Evolutionary conservation across 2,797 vertebrate species (phyloP), one percentile per base, ranked within the genome.

Genomic region (Gadopsis marmoratus): DNA sequence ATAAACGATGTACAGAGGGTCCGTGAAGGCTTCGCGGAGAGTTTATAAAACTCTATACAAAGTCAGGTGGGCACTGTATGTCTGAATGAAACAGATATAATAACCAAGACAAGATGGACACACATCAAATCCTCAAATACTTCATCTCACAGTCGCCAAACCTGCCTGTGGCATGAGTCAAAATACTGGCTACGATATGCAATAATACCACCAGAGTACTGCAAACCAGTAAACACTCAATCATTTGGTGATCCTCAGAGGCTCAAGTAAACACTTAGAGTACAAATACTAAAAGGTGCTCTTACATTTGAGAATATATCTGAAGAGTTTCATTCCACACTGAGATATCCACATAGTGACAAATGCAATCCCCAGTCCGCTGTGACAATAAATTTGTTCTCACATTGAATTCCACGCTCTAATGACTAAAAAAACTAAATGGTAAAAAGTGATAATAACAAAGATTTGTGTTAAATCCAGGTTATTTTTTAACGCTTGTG

Each of bases 1-100:
- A 82, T 65, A 81, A 92, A 91, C 75, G 74, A 91, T 67, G 76
- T 78, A 83, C 67, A 87, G 75, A 82, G 73, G 71, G 64, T 75
- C 78, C 79, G 86, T 54, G 66, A 76, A 84, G 77, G 76, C 73
- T 35, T 78, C 58, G 54, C 48, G 81, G 78, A 76, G 61, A 65
- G 72, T 64, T 87, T 85, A 81, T 74, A 85, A 88, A 89, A 79
- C 60, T 80, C 82, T 76, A 65, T 82, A 83, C 58, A 89, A 89
- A 91, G 83, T 82, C 71, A 62, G 72, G 71, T 76, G 74, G 77
- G 68, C 75, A 70, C 41, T 60, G 76, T 23, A 74, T 67, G 80
- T 83, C 80, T 66, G 78, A 75, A 82, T 75, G 56, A 88, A 48
- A 86, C 67, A 87, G 51, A 85, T 58, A 81, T 63, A 41, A 67